Evolutionary conservation across 2,888 invertebrate genomes (phyloP), one percentile per base, ranked within the genome.

Genomic region (Dicranocentrus wangi): DNA sequence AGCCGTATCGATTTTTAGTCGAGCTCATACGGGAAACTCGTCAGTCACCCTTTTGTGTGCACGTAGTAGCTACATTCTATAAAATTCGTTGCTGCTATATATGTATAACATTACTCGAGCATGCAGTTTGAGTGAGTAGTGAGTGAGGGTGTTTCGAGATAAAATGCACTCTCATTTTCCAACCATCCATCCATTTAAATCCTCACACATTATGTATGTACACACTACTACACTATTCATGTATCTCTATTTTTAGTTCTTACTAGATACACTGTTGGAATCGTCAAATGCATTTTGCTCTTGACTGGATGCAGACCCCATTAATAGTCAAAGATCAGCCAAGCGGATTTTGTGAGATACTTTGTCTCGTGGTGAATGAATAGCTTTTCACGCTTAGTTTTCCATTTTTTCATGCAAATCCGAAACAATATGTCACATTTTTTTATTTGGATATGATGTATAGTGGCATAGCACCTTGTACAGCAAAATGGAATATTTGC

Each of bases 1-100:
- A 79, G 79, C 58, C 47, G n/a, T 71, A 79, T 79, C 79, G 79
- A 79, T 79, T 79, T 79, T 79, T 69, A 10, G 71, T 39, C 66
- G 69, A 77, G 76, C 69, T 77, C 61, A 69, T 69, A 69, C 66
- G 69, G 76, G 68, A 77, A 68, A 60, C 66, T 76, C 75, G 68
- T 68, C 75, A 60, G 42, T 68, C 60, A 60, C 69, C 25, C 66
- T 66, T 15, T 17, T 68, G 8, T 68, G 51, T 68, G 51, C 28
- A 65, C 39, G 15, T 61, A 21, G 23, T 55, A 23, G 21, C 19
- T 55, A 15, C 27, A 1, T 60, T n/a, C 17, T 58, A 58, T 19
- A 8, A 5, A 10, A 7, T 2, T 21, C 25, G 3, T 5, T 2
- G 7, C 2, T 21, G 19, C 3, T 21, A 19, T 21, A 19, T 5